Percentiles rank a stretch among this genome's conserved stretches.
Conservation (phyloP, 2,113 vertebrate genomes). For the Ctenodactylus gundi region DNA sequence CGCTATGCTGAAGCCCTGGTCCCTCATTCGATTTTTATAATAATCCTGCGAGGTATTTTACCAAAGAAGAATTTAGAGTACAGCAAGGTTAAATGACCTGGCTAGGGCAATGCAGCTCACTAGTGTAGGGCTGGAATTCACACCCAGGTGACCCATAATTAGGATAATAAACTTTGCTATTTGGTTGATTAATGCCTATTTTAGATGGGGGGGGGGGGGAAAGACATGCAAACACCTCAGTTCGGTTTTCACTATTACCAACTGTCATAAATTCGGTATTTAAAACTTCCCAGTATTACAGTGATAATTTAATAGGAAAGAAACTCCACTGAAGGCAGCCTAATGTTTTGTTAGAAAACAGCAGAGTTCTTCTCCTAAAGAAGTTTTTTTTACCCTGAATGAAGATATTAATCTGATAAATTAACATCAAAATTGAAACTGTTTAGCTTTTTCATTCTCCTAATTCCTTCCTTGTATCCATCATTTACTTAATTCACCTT, state of each 20-base stretch:
- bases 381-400: background rate
- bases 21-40: no score
- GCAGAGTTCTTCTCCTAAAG: background rate
- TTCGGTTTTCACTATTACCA: background rate
- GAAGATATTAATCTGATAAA: background rate
- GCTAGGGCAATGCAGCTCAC: background rate
- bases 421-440: background rate
- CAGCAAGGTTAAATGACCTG: background rate
- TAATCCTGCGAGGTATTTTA: background rate
- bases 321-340: background rate
- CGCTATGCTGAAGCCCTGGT: no score
- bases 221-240: background rate
- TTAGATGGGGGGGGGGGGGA: background rate
- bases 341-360: background rate
- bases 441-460: background rate
- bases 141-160: background rate
- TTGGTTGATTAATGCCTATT: background rate
- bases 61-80: background rate
- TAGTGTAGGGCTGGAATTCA: background rate
- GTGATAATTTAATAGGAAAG: background rate
- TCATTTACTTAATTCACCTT: background rate
- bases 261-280: background rate
- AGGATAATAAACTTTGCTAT: background rate
- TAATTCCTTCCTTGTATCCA: background rate
- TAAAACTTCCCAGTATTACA: background rate